phyloP scores from a whole-genome alignment of 2,113 vertebrate species.

The Pterocles orientalis region DNA sequence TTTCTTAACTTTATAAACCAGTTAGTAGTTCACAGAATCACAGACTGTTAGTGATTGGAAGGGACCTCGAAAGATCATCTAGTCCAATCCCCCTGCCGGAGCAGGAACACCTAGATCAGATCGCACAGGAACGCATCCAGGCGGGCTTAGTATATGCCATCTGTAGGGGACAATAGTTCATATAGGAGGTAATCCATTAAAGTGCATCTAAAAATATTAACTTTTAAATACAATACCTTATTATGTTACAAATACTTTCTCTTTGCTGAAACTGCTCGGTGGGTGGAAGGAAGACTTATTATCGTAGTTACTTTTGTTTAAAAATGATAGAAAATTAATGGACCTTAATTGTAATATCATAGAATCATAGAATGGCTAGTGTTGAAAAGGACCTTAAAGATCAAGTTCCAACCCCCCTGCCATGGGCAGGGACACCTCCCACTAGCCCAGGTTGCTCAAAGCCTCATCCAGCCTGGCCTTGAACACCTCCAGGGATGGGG shows the following conservation, averaged over 20 bases:
- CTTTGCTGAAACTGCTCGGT: not conserved
- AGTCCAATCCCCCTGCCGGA: too few relatives aligned
- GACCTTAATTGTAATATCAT: not conserved
- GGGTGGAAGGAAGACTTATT: not conserved
- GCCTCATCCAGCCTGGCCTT: too few relatives aligned
- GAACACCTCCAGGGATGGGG: too few relatives aligned
- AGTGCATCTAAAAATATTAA: not conserved
- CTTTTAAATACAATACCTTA: not conserved
- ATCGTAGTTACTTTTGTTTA: not conserved
- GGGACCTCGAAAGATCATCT: too few relatives aligned
- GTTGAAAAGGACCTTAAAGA: too few relatives aligned
- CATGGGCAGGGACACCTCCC: too few relatives aligned
- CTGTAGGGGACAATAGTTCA: not conserved
- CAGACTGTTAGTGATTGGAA: too few relatives aligned
- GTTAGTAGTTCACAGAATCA: not conserved
- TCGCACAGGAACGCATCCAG: too few relatives aligned
- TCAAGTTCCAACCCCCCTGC: too few relatives aligned
- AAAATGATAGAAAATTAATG: not conserved
- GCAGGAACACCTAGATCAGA: too few relatives aligned
- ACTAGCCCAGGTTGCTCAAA: too few relatives aligned
- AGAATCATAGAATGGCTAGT: too few relatives aligned
- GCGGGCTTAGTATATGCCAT: not conserved
- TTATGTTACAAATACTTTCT: not conserved
- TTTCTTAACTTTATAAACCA: not conserved
- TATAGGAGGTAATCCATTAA: not conserved